Conservation (phyloP, 2,888 invertebrate genomes). For the Osmoderma eremita region DNA sequence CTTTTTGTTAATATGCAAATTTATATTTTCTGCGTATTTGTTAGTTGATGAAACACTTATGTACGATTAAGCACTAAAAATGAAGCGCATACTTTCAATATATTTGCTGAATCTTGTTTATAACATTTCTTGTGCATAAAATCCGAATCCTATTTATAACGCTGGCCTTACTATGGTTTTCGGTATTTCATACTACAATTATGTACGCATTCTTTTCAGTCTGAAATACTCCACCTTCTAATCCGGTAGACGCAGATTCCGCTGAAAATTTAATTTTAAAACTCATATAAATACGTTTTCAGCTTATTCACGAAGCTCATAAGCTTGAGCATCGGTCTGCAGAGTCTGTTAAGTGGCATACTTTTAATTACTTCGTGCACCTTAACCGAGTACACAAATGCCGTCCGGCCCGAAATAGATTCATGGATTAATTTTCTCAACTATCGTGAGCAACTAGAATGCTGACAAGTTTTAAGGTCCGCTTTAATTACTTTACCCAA, state of each 20-base stretch:
- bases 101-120: too few species aligned
- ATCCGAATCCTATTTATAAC: too few species aligned
- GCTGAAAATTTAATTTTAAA: not conserved
- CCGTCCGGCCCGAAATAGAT: conserved; percentile 20
- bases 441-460: conserved; percentile 25
- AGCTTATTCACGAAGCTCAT: conserved; percentile 36
- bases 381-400: conserved; percentile 16
- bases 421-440: conserved; percentile 34
- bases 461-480: not conserved
- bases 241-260: too few species aligned
- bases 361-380: conserved; percentile 33
- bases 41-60: too few species aligned
- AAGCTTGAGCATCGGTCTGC: conserved; percentile 33
- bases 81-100: too few species aligned
- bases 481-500: not conserved
- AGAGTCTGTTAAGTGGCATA: conserved; percentile 29
- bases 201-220: too few species aligned
- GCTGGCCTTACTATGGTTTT: too few species aligned
- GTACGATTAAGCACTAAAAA: too few species aligned
- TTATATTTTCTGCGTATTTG: too few species aligned
- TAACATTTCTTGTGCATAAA: too few species aligned
- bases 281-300: not conserved
- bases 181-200: too few species aligned
- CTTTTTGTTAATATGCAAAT: too few species aligned
- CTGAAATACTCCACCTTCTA: not conserved